Percentiles rank a stretch among this genome's conserved stretches.
Conservation (phyloP, 2,888 invertebrate species). For the Leptarthrus brevirostris region DNA sequence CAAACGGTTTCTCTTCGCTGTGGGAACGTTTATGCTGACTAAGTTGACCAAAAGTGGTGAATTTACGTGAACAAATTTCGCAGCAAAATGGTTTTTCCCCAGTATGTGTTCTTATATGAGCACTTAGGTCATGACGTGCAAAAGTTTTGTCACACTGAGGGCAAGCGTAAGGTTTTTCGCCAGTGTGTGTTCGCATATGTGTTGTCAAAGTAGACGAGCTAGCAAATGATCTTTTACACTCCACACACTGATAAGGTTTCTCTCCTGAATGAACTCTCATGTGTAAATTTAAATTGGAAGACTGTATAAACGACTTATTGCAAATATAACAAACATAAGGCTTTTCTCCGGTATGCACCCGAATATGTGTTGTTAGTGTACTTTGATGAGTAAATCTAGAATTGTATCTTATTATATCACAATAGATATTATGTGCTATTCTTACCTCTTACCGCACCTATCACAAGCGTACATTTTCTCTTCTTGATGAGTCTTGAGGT, state of each 20-base stretch:
- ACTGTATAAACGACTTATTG: constrained; percentile 73
- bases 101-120: constrained; percentile 66
- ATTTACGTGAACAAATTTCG: constrained; percentile 62
- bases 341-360: constrained; percentile 74
- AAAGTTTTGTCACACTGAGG: constrained; percentile 62
- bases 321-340: constrained; percentile 72
- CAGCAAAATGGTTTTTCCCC: constrained; percentile 59
- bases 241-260: constrained; percentile 59
- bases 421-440: no score
- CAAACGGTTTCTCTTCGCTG: constrained; percentile 65
- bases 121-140: constrained; percentile 59
- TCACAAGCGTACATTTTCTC: constrained; percentile 70
- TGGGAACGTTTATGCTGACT: constrained; percentile 65
- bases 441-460: constrained; percentile 70
- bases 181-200: constrained; percentile 66
- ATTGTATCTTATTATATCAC: not conserved
- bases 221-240: constrained; percentile 63
- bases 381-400: constrained; percentile 72
- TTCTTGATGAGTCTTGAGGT: constrained; percentile 70
- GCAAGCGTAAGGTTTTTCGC: constrained; percentile 65
- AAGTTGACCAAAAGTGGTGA: constrained; percentile 65
- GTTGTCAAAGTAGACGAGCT: constrained; percentile 65
- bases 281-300: constrained; percentile 59
- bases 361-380: constrained; percentile 71
- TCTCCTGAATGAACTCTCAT: constrained; percentile 64